Conservation (phyloP, 2,888 invertebrate species). For the Cerceris rybyensis region DNA sequence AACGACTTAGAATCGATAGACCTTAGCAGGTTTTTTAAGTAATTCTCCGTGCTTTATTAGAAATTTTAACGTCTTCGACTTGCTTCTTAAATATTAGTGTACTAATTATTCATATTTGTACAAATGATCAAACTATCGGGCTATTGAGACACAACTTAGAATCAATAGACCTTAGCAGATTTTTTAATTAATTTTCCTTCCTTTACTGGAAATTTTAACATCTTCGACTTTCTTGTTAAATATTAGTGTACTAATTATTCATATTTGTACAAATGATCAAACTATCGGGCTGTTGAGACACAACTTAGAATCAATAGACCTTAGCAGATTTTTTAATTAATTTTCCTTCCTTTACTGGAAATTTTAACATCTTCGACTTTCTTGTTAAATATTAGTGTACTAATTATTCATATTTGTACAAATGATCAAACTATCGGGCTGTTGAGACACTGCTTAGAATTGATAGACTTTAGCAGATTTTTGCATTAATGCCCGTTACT, state of each 20-base stretch:
- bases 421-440: conserved; percentile 73
- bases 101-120: too few relatives aligned
- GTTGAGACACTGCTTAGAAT: conserved; percentile 9
- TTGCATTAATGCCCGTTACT: conserved; percentile 1
- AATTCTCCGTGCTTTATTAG: not conserved
- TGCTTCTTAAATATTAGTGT: not conserved
- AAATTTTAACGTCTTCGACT: not conserved
- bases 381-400: not conserved
- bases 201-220: not conserved
- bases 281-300: conserved; percentile 64
- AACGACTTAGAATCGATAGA: conserved; percentile 10
- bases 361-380: conserved; percentile 46
- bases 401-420: too few relatives aligned
- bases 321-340: conserved; percentile 21
- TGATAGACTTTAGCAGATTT: conserved; percentile 21
- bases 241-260: too few relatives aligned
- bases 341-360: not conserved
- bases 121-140: conserved; percentile 74
- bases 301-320: conserved; percentile 6
- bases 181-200: conserved; percentile 6
- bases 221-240: not conserved
- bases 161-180: conserved; percentile 20
- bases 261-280: conserved; percentile 75
- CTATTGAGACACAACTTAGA: conserved; percentile 25
- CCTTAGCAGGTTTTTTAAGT: conserved; percentile 20